Conservation (phyloP, 2,888 invertebrate genomes). For the Brachyopa scutellaris region DNA sequence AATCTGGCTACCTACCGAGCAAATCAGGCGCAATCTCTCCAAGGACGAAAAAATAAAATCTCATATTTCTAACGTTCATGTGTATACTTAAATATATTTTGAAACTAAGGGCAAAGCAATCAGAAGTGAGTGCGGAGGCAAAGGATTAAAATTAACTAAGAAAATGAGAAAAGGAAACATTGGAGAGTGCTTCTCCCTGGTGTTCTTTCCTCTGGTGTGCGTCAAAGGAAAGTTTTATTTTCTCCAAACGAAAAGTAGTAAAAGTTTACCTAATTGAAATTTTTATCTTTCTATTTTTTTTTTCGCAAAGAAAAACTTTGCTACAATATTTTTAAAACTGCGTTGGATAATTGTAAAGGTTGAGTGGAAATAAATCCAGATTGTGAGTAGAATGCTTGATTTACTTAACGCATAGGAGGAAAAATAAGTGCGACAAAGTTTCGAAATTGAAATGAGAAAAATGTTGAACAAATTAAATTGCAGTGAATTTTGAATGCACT, state of each 20-base stretch:
- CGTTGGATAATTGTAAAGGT: background rate
- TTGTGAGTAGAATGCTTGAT: conserved; percentile 13
- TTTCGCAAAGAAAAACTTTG: background rate
- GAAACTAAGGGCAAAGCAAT: background rate
- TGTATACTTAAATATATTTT: background rate
- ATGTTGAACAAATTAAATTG: too few species aligned
- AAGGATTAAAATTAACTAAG: conserved; percentile 32
- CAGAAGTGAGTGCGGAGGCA: background rate
- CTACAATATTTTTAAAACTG: background rate
- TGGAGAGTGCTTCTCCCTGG: background rate
- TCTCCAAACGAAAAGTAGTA: conserved; percentile 15
- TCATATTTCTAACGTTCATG: background rate
- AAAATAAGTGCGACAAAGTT: too few species aligned
- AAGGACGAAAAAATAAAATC: conserved; percentile 10
- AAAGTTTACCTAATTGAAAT: conserved; percentile 67
- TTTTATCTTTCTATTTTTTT: conserved; percentile 44
- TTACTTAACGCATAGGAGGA: conserved; percentile 5
- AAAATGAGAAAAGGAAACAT: conserved; percentile 24
- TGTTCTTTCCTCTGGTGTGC: background rate
- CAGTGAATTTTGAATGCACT: too few species aligned
- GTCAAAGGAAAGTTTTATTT: conserved; percentile 23
- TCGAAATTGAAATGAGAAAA: too few species aligned
- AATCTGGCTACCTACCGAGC: too few species aligned
- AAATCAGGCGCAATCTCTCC: too few species aligned
- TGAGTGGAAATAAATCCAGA: background rate